Evolutionary conservation across 2,797 vertebrate genomes (phyloP).

Genomic region (Cheirogaleus major): DNA sequence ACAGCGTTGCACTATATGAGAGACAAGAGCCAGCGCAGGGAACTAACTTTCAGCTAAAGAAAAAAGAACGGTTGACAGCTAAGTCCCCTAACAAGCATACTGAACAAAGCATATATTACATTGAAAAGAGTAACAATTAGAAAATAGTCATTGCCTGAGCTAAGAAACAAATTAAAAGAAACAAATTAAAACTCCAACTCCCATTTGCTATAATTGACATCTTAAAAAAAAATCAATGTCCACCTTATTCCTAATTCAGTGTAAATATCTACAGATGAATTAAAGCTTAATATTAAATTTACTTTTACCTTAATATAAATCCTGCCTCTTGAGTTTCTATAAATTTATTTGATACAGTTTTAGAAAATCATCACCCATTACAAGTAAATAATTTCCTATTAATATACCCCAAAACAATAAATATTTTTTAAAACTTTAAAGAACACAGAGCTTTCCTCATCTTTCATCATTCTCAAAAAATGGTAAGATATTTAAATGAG

Average conservation of each 20-base stretch:
- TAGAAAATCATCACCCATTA: not conserved
- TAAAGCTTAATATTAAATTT: slow-evolving; percentile 2
- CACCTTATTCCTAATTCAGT: not conserved
- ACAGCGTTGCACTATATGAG: not conserved
- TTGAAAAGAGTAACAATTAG: not conserved
- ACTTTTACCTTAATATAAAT: slow-evolving; percentile 19
- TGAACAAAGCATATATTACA: not conserved
- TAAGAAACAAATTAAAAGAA: slow-evolving; percentile 23
- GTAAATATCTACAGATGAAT: slow-evolving; percentile 29
- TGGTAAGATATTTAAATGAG: slow-evolving; percentile 3
- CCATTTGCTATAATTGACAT: not conserved
- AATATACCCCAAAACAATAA: not conserved
- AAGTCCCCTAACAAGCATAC: not conserved
- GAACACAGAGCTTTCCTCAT: not conserved
- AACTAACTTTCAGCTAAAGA: not conserved
- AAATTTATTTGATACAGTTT: slow-evolving; percentile 34
- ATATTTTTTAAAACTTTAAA: slow-evolving; percentile 3
- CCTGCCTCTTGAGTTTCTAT: not conserved
- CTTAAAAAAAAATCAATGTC: not conserved
- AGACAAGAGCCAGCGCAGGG: not conserved
- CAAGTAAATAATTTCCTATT: not conserved
- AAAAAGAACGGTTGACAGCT: not conserved
- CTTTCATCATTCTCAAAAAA: slow-evolving; percentile 47
- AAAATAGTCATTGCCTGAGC: not conserved
- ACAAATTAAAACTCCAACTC: not conserved